These are phyloP conservation scores for Sebastes vulpes DNA, from an alignment of 2,797 vertebrate species.

Conservation along the genomic window DNA sequence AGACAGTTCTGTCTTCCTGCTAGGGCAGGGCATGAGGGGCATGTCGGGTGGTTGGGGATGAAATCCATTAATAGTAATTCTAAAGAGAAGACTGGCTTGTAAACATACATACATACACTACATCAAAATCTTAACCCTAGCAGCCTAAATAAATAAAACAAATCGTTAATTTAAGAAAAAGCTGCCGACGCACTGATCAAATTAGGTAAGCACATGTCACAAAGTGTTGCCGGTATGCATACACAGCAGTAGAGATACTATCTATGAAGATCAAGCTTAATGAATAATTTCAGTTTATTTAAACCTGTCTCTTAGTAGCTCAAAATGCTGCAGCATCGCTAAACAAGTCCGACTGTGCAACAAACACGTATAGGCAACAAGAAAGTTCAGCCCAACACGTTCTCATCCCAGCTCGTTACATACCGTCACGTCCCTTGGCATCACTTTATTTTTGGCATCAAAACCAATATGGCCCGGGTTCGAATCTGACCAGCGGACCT, in stretches of 20 bases:
- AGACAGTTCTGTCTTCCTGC: slow-evolving; percentile 36
- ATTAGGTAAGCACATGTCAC: not conserved
- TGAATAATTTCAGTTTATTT: not conserved
- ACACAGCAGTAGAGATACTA: not conserved
- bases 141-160: not conserved
- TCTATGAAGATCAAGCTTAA: not conserved
- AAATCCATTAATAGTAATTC: slow-evolving; percentile 18
- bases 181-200: not conserved
- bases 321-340: not conserved
- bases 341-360: not conserved
- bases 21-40: slow-evolving; percentile 3
- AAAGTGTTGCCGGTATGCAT: not conserved
- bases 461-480: no score
- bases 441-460: no score
- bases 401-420: no score
- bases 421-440: no score
- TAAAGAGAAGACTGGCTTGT: not conserved
- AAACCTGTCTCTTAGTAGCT: not conserved
- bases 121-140: not conserved
- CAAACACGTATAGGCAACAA: not conserved
- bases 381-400: not conserved
- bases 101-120: not conserved
- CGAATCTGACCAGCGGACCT: no score
- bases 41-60: not conserved
- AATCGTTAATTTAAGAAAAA: not conserved